Evolutionary conservation across 2,888 invertebrate species (phyloP), one percentile per base, ranked within the genome.

Genomic region (Phortica magna): DNA sequence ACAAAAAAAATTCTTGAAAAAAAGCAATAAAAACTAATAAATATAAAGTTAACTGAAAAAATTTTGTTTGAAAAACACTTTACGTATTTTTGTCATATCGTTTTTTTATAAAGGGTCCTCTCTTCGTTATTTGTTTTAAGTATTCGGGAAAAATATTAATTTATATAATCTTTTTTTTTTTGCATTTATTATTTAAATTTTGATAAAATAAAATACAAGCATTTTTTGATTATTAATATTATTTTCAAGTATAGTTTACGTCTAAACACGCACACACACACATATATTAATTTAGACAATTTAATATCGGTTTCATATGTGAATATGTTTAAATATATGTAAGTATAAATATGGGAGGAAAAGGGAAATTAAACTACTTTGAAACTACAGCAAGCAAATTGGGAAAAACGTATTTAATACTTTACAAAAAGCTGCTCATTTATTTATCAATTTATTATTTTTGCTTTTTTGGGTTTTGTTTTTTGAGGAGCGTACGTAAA

Each of bases 231-330:
- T 31, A 31, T 31, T 1, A 31, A 31, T 31, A 31, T 31, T 31
- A 31, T 31, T 31, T 31, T 31, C 3, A 31, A 31, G 1, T 31
- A 31, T 31, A 6, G 22, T 70, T 10, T 19, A 67, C 67, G 42
- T 41, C 67, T 48, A 70, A 79, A 79, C 80, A 84, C 83, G 84
- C 81, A 79, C 79, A 14, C 80, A 79, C 80, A 84, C 83, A 85
- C 82, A 79, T 78, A 14, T 77, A 74, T 76, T 59, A 77, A 55
- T 64, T 67, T 73, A 31, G 7, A 73, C 48, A 74, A 67, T 67
- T 2, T 5, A 9, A 48, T 48, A 48, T 2, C 31, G 3, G 31
- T 31, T 31, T 31, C 3, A 31, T 31, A 31, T 31, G 31, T 31
- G 31, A 31, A 31, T 31, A 31, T 31, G 31, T 31, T 31, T 4